phyloP scores from a whole-genome alignment of 2,113 vertebrate genomes.

The Trachemys scripta region DNA sequence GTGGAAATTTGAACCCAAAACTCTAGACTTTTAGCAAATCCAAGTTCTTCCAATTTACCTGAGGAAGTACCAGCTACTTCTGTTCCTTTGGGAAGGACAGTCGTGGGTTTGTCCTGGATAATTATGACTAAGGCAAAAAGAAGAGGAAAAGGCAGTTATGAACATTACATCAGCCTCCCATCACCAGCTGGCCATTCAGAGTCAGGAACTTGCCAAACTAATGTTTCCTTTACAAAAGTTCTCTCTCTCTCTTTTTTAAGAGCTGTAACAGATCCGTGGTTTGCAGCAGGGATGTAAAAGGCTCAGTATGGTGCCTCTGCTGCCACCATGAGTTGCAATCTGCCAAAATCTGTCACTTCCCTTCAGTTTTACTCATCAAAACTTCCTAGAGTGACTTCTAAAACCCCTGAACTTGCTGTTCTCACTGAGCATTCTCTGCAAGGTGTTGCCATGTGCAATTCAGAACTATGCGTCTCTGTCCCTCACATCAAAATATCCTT shows the following conservation, averaged over 20 bases:
- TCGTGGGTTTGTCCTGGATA: too few relatives aligned
- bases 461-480: neutral
- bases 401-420: neutral
- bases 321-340: neutral
- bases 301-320: neutral
- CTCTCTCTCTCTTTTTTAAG: neutral
- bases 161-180: too few relatives aligned
- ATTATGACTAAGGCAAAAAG: too few relatives aligned
- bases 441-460: neutral
- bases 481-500: neutral
- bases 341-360: neutral
- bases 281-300: neutral
- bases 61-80: too few relatives aligned
- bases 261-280: neutral
- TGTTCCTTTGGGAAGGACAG: too few relatives aligned
- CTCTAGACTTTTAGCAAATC: too few relatives aligned
- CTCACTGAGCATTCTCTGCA: neutral
- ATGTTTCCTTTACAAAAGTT: neutral
- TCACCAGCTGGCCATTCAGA: too few relatives aligned
- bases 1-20: too few relatives aligned
- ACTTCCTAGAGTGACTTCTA: neutral
- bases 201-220: too few relatives aligned
- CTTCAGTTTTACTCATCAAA: fast-evolving
- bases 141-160: too few relatives aligned
- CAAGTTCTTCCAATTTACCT: too few relatives aligned